These are phyloP conservation scores for Amphilophus citrinellus DNA, from an alignment of 2,113 vertebrate genomes.

Conservation along the genomic window DNA sequence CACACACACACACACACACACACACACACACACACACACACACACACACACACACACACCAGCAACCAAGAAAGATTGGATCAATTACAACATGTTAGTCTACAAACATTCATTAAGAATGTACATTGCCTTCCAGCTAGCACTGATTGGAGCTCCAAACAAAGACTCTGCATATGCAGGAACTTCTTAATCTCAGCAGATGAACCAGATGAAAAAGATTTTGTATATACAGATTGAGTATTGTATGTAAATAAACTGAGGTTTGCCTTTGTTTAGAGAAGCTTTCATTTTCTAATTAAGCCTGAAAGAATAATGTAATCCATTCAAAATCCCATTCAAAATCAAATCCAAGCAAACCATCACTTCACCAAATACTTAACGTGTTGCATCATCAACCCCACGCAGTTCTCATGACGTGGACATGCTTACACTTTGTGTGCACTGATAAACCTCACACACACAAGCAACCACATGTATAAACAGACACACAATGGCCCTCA, in stretches of 20 bases:
- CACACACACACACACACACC: too few relatives aligned
- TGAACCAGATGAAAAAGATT: background rate
- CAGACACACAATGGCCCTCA: background rate
- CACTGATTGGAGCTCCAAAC: background rate
- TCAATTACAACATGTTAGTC: background rate
- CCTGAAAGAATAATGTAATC: background rate
- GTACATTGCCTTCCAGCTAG: too few relatives aligned
- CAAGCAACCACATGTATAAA: background rate
- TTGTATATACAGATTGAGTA: background rate
- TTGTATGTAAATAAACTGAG: constrained; percentile 4
- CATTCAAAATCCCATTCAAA: background rate
- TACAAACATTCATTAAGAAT: background rate
- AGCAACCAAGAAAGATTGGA: background rate
- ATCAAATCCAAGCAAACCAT: constrained; percentile 1
- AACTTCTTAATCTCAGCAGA: background rate
- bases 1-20: too few relatives aligned
- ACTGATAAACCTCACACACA: background rate
- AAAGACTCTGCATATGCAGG: background rate
- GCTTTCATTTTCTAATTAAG: background rate
- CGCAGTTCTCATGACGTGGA: background rate
- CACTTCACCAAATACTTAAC: background rate
- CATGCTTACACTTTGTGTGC: background rate
- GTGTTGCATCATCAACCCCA: background rate
- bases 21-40: background rate
- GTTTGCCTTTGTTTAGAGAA: background rate